Percentiles rank a stretch among this genome's conserved stretches.
phyloP scores from a whole-genome alignment of 2,113 vertebrate species.

The Podilymbus podiceps region DNA sequence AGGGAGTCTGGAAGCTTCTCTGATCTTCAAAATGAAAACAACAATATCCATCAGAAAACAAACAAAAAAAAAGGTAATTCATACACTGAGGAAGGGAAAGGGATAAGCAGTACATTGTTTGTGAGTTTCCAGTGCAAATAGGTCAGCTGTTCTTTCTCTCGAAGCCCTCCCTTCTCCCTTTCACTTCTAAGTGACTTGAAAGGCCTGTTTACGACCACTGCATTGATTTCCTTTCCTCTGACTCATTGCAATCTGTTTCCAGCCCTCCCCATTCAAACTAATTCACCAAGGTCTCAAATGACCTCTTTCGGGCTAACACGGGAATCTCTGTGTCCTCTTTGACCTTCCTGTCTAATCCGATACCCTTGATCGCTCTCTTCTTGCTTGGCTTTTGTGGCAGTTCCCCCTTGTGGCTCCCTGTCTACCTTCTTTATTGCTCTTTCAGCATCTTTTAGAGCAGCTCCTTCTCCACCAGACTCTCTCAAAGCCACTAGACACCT shows the following conservation, averaged over 20 bases:
- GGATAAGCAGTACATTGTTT: slow-evolving; percentile 40
- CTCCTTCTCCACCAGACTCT: background rate
- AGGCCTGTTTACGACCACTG: slow-evolving; percentile 52
- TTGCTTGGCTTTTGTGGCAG: slow-evolving; percentile 26
- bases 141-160: slow-evolving; percentile 37
- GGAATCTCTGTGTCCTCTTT: slow-evolving; percentile 49
- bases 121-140: slow-evolving; percentile 45
- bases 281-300: slow-evolving; percentile 56
- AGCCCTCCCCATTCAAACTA: slow-evolving; percentile 40
- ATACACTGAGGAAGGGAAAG: background rate
- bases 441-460: background rate
- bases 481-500: background rate
- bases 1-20: slow-evolving; percentile 21
- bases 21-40: slow-evolving; percentile 21
- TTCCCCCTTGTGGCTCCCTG: background rate
- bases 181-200: slow-evolving; percentile 55
- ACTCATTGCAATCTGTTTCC: slow-evolving; percentile 59
- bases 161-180: slow-evolving; percentile 1
- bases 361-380: slow-evolving; percentile 23
- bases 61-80: slow-evolving; percentile 1
- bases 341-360: slow-evolving; percentile 50
- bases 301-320: slow-evolving; percentile 17
- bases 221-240: slow-evolving; percentile 67
- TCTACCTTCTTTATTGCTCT: background rate
- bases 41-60: background rate